Evolutionary conservation across 2,888 invertebrate species (phyloP), one percentile per base, ranked within the genome.

Genomic region (Cryptophagus acutangulus): DNA sequence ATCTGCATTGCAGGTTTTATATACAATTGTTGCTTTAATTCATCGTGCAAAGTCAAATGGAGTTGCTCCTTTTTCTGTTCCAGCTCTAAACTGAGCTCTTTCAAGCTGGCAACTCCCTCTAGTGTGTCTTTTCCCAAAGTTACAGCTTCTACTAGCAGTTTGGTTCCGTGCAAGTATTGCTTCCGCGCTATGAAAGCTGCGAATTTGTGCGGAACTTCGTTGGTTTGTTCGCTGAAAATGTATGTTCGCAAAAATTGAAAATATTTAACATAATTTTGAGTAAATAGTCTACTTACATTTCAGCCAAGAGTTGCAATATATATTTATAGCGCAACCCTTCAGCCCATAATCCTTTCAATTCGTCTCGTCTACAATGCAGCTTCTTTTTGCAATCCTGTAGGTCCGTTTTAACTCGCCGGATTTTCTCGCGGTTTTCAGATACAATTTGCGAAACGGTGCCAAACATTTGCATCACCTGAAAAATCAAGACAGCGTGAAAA

Each of bases 281-380:
- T 28, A 28, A 9, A 28, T 28, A 41, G 33, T 33, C 18, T 45
- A 70, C 78, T 73, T 67, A 87, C 88, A 95, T 91, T 71, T 94
- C 88, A 55, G 93, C 88, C 29, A 96, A 70, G 70, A 95, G 80
- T 52, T 87, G 80, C 28, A 94, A 69, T 41, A 92, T 87, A 62
- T 93, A 86, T 62, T 92, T 91, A 61, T 96, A 94, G 61, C 97
- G 93, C n/a, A 96, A 79, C 1, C 93, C 91, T 67, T 96, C 95
- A 3, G 89, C 76, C 94, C 96, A 97, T 40, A 97, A 75, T 51
- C 92, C 84, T 58, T 89, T 84, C 43, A 99, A 72, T 65, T 97
- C 97, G 60, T 95, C 95, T 24, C 94, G 76, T 38, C 92, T 82
- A 67, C 95, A 88, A 46, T 91, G 84, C 45, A 99, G 71, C 39